Percentiles rank a stretch among this genome's conserved stretches.
These are phyloP conservation scores for Alviniconcha strummeri DNA, from an alignment of 2,888 invertebrate genomes.

Conservation along the genomic window DNA sequence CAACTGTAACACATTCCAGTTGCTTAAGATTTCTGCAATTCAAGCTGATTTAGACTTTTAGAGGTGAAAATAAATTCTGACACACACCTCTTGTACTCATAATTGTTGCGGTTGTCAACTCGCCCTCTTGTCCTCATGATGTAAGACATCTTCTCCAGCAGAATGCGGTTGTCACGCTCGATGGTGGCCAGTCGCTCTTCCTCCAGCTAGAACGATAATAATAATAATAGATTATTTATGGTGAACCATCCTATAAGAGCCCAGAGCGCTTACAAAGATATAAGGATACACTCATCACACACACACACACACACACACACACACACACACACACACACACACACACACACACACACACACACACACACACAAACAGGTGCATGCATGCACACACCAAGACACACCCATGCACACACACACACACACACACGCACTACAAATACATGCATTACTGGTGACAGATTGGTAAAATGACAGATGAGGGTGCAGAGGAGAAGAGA, in stretches of 20 bases:
- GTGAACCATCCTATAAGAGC: no score
- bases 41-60: no score
- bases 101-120: constrained; percentile 72
- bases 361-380: not conserved
- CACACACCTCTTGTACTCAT: constrained; percentile 70
- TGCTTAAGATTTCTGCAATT: no score
- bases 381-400: not conserved
- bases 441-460: no score
- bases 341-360: not conserved
- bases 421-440: not conserved
- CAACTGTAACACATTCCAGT: no score
- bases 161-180: constrained; percentile 72
- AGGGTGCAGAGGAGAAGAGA: no score
- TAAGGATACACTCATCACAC: no score
- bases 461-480: no score
- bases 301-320: not conserved
- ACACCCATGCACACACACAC: not conserved
- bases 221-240: no score
- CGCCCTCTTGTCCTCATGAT: constrained; percentile 72
- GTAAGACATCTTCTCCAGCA: constrained; percentile 73
- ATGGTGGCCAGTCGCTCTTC: constrained; percentile 72
- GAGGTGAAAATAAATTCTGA: no score
- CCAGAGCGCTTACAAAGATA: no score
- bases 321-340: no score
- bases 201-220: constrained; percentile 68